Evolutionary conservation across 1,140 invertebrate species (phyloP).

Genomic region (Drosophila gunungcola): DNA sequence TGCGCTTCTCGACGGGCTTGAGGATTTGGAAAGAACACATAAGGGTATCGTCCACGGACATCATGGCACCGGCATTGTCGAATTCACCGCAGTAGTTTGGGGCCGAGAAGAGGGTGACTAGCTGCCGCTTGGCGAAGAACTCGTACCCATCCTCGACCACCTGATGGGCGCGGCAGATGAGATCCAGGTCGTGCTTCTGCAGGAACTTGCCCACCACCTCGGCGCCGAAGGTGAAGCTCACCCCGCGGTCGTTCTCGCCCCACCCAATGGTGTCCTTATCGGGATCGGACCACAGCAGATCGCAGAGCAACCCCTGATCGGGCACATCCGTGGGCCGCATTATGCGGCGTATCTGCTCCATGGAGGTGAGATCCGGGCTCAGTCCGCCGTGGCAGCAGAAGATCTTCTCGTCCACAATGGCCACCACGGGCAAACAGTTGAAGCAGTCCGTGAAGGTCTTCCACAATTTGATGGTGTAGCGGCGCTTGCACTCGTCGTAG

Average conservation of each 20-base stretch:
- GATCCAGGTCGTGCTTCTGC: conserved; percentile 96
- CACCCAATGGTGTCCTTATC: conserved; percentile 95
- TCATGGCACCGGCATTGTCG: conserved; percentile 99
- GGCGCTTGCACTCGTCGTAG: conserved; percentile 97
- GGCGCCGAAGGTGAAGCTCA: conserved; percentile 97
- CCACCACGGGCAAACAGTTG: conserved; percentile 98
- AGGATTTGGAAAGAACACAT: conserved; percentile 99
- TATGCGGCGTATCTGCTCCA: conserved; percentile 95
- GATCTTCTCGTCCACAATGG: conserved; percentile 98
- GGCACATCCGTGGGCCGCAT: conserved; percentile 96
- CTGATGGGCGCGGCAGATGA: conserved; percentile 98
- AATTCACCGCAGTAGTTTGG: conserved; percentile 90
- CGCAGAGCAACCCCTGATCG: conserved; percentile 96
- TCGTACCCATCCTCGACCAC: conserved; percentile 99
- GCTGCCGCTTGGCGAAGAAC: conserved; percentile 98
- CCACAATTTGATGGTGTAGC: conserved; percentile 99
- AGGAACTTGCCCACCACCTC: conserved; percentile 97
- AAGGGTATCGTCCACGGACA: conserved; percentile 99
- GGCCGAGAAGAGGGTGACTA: conserved; percentile 95
- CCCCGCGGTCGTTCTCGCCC: conserved; percentile 98
- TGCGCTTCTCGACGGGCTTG: conserved; percentile 90
- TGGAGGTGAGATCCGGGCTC: conserved; percentile 94
- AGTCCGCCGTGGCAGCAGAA: conserved; percentile 98
- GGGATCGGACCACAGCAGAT: conserved; percentile 98
- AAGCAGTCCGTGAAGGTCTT: conserved; percentile 99